Conservation (phyloP, 2,888 invertebrate genomes). For the Aporophyla nigra region DNA sequence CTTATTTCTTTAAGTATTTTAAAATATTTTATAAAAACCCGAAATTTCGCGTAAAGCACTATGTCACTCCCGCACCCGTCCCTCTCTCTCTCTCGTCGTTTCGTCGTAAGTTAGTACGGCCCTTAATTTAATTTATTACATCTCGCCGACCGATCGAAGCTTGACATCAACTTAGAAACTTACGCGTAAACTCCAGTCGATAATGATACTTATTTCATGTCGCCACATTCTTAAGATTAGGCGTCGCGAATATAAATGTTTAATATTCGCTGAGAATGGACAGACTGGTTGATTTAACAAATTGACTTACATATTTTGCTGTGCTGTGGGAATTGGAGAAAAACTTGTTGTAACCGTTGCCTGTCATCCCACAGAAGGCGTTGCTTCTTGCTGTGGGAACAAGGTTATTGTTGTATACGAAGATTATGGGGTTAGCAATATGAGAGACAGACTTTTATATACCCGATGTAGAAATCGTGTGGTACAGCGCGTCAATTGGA, state of each 20-base stretch:
- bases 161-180: slow-evolving; percentile 67
- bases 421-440: neutral
- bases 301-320: slow-evolving; percentile 35
- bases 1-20: too few relatives aligned
- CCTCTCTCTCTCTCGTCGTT: too few relatives aligned
- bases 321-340: slow-evolving; percentile 36
- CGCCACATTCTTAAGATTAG: slow-evolving; percentile 71
- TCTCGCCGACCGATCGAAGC: slow-evolving; percentile 68
- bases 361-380: slow-evolving; percentile 14
- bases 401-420: slow-evolving; percentile 6
- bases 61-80: too few relatives aligned
- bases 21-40: too few relatives aligned
- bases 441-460: neutral
- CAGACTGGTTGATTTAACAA: slow-evolving; percentile 42
- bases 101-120: too few relatives aligned
- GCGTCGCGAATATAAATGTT: slow-evolving; percentile 69
- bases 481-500: neutral
- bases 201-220: slow-evolving; percentile 70
- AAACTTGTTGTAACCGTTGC: slow-evolving; percentile 22
- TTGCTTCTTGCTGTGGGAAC: slow-evolving; percentile 6
- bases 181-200: slow-evolving; percentile 69
- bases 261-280: slow-evolving; percentile 62
- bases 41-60: too few relatives aligned
- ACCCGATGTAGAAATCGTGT: neutral
- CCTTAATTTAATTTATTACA: slow-evolving; percentile 72